These are phyloP conservation scores for Varanus komodoensis DNA, from an alignment of 2,113 vertebrate genomes.

Conservation along the genomic window DNA sequence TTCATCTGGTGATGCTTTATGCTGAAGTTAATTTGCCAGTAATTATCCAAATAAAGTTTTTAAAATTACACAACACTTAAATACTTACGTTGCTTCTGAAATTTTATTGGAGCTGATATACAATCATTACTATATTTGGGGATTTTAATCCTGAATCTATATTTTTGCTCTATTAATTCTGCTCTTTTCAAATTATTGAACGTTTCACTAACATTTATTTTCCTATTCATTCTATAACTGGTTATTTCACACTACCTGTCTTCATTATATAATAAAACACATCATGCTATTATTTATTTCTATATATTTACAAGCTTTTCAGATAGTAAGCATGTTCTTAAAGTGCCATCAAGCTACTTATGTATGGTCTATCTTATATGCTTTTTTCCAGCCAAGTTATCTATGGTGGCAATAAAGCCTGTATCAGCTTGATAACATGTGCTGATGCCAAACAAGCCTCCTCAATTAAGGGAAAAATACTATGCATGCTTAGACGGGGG, in stretches of 20 bases:
- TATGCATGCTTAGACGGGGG: too few species aligned
- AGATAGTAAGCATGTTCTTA: constrained; percentile 17
- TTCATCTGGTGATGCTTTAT: constrained; percentile 62
- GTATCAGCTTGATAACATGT: background rate
- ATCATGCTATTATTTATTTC: constrained; percentile 36
- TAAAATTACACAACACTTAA: constrained; percentile 55
- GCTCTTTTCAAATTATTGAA: constrained; percentile 48
- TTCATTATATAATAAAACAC: constrained; percentile 44
- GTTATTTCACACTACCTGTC: constrained; percentile 37
- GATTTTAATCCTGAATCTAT: constrained; percentile 21
- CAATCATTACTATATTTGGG: constrained; percentile 38
- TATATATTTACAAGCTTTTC: constrained; percentile 13
- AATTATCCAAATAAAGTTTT: constrained; percentile 58
- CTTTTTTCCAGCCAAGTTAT: background rate
- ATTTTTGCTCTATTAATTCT: background rate
- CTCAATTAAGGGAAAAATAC: too few species aligned
- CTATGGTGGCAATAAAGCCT: background rate
- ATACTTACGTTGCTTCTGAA: constrained; percentile 23
- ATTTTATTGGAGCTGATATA: constrained; percentile 28
- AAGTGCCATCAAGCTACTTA: constrained; percentile 28
- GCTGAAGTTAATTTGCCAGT: constrained; percentile 61
- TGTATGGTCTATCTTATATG: background rate
- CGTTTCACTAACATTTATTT: constrained; percentile 36
- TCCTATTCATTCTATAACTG: constrained; percentile 32
- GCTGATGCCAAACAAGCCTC: background rate